These are phyloP conservation scores for Macrophya alboannulata DNA, from an alignment of 2,888 invertebrate species.

Conservation along the genomic window DNA sequence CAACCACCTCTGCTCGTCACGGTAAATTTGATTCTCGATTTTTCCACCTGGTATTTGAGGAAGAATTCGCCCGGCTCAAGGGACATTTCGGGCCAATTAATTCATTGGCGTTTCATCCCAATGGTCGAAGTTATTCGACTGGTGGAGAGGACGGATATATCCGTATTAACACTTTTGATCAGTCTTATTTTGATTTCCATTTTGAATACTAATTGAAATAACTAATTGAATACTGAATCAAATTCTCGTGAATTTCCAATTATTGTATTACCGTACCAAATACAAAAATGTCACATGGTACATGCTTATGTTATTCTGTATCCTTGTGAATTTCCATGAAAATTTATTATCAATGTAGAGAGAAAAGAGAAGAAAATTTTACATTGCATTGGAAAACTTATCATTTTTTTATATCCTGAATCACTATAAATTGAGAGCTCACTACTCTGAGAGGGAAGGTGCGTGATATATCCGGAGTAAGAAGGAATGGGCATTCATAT, in stretches of 20 bases:
- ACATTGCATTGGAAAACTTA: not conserved
- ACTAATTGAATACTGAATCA: not conserved
- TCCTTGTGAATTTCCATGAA: not conserved
- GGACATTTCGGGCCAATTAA: constrained; percentile 99
- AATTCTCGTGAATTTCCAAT: constrained; percentile 2
- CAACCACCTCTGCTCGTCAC: constrained; percentile 95
- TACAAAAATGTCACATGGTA: constrained; percentile 15
- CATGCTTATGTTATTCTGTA: not conserved
- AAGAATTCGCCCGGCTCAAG: constrained; percentile 93
- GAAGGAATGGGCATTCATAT: not conserved
- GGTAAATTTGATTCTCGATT: constrained; percentile 98
- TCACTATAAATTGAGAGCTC: not conserved
- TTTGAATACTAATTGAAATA: constrained; percentile 88
- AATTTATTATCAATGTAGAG: not conserved
- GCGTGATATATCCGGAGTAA: not conserved
- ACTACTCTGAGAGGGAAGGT: not conserved
- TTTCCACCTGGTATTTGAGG: constrained; percentile 88
- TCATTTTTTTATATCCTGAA: not conserved
- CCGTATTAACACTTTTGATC: constrained; percentile 97
- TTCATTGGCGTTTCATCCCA: constrained; percentile 98
- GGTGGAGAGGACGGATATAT: constrained; percentile 99
- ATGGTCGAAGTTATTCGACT: constrained; percentile 97
- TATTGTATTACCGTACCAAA: constrained; percentile 33
- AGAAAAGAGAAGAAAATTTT: not conserved
- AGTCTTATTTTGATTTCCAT: constrained; percentile 97